phyloP scores from a whole-genome alignment of 2,113 vertebrate species.

The Leptosomus discolor region DNA sequence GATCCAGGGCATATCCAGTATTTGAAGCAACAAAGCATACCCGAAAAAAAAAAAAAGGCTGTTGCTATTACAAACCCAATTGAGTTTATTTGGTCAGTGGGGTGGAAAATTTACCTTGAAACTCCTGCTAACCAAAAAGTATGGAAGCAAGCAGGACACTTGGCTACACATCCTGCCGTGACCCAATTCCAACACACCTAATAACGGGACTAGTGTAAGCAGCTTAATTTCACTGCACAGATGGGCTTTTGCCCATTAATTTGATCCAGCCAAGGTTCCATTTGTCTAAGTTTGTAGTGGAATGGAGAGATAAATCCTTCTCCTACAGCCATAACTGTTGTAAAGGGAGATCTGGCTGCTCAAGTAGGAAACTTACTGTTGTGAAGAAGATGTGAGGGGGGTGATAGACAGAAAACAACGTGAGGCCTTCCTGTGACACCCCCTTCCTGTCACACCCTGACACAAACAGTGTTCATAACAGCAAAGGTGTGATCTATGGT shows the following conservation, averaged over 20 bases:
- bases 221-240: background rate
- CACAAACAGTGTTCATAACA: background rate
- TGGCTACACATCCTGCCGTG: background rate
- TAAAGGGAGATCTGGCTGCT: background rate
- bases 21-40: background rate
- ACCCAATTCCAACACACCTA: background rate
- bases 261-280: background rate
- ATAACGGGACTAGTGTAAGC: background rate
- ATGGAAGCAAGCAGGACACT: background rate
- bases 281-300: background rate
- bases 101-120: background rate
- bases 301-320: background rate
- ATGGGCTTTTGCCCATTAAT: background rate
- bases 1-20: background rate
- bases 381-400: background rate
- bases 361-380: background rate
- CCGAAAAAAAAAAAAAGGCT: no score
- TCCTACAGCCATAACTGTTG: rapidly evolving
- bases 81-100: background rate
- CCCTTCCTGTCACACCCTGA: background rate
- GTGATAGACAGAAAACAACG: background rate
- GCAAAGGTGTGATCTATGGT: background rate
- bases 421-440: background rate
- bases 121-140: background rate
- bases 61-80: background rate